Evolutionary conservation across 2,888 invertebrate genomes (phyloP), one percentile per base, ranked within the genome.

Genomic region (Gryllus longicercus): DNA sequence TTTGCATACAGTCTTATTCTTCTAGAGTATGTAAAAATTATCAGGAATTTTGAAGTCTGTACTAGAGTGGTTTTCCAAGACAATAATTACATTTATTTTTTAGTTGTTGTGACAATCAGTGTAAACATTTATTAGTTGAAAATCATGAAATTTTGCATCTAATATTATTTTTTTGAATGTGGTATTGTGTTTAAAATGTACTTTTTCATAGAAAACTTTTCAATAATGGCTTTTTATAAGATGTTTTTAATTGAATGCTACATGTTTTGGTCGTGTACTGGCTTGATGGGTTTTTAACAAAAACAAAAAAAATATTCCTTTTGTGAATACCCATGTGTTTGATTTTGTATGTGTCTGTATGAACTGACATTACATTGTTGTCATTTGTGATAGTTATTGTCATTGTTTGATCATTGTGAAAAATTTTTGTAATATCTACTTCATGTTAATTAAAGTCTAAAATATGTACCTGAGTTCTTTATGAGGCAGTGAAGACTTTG

Each of bases 291-390:
- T 14, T 63, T 63, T 63, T n/a, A 63, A 63, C 63, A 63, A 63
- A 63, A 8, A 18, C 10, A 63, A 3, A 4, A 63, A 63, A 63
- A 18, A 18, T 12, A 63, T 5, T 63, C 63, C 14, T 63, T 63
- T 63, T 63, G 16, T 63, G 63, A 63, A 63, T 63, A 63, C 63
- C 14, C 14, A 63, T 63, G n/a, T 63, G n/a, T 63, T 18, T 63
- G n/a, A 63, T 63, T 63, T 63, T 63, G 63, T 63, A 63, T 63
- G 63, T 63, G 63, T 63, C 63, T 63, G 63, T 63, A n/a, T 63
- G 63, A 63, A 63, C n/a, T 63, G 63, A 63, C 63, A 63, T 63
- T 63, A 12, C 63, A 63, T 14, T 63, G n/a, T 18, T 63, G 63
- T n/a, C n/a, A n/a, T 63, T 18, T 63, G 63, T n/a, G 14, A n/a